Conservation (phyloP, 53 echinoderm and acorn worm genomes). For the Antedon mediterranea region DNA sequence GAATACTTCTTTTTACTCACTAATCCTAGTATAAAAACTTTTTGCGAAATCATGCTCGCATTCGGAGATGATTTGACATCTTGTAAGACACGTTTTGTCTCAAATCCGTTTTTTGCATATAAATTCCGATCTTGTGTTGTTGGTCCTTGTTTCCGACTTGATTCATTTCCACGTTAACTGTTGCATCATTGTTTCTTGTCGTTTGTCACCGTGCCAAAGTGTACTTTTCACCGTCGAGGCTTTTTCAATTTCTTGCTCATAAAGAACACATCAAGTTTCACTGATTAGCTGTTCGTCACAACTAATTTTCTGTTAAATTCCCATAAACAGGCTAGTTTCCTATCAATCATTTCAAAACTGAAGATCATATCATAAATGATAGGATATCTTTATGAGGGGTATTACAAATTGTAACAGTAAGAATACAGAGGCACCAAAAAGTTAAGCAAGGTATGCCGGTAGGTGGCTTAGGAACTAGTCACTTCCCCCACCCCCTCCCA, state of each 20-base stretch:
- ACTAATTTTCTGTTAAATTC: neutral
- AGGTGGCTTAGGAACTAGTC: no score
- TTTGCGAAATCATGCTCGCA: neutral
- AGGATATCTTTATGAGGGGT: no score
- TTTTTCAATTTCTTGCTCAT: neutral
- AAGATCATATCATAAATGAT: no score
- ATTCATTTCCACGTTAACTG: neutral
- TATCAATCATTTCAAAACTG: no score
- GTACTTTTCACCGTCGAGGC: neutral
- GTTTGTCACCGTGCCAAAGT: neutral
- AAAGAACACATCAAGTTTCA: neutral
- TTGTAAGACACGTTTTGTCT: neutral
- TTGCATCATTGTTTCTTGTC: neutral
- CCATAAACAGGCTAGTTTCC: neutral
- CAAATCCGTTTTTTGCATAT: neutral
- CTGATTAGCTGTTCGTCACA: neutral
- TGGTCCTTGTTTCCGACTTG: neutral
- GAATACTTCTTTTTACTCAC: neutral
- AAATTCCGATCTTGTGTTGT: neutral
- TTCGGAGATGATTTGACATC: neutral
- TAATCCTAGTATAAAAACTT: neutral
- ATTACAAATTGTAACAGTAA: no score
- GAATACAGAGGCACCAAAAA: no score
- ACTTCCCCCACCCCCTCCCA: no score
- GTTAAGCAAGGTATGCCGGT: no score